These are phyloP conservation scores for Micrasema minimum DNA, from an alignment of 1,140 invertebrate species.

Conservation along the genomic window DNA sequence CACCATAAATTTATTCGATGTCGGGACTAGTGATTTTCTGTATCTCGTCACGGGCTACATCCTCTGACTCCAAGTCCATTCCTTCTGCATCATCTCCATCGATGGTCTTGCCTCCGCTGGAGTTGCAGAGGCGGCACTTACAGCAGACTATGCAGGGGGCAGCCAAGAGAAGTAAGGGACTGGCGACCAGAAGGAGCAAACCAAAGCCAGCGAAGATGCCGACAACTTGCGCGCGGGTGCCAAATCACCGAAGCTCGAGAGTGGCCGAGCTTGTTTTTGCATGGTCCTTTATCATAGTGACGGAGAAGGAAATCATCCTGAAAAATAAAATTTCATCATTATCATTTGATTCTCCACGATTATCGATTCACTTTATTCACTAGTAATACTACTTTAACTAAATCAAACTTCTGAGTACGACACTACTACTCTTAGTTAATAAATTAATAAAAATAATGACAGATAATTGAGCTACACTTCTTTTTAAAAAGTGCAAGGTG, in stretches of 20 bases:
- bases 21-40: slow-evolving; percentile 16
- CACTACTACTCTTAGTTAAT: no score
- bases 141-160: slow-evolving; percentile 97
- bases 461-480: no score
- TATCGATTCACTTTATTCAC: no score
- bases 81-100: slow-evolving; percentile 46
- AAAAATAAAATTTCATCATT: slow-evolving; percentile 55
- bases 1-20: slow-evolving; percentile 20
- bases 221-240: slow-evolving; percentile 96
- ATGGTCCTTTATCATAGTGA: slow-evolving; percentile 97
- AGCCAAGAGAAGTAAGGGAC: slow-evolving; percentile 89
- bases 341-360: no score
- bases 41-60: slow-evolving; percentile 13
- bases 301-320: slow-evolving; percentile 96
- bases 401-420: no score
- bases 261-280: slow-evolving; percentile 97
- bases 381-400: no score
- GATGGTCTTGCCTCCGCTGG: slow-evolving; percentile 40
- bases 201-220: slow-evolving; percentile 96
- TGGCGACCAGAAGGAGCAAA: slow-evolving; percentile 90
- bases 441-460: no score
- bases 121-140: slow-evolving; percentile 80
- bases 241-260: slow-evolving; percentile 95
- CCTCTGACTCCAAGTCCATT: slow-evolving; percentile 42
- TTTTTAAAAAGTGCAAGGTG: no score